Evolutionary conservation across 1,140 invertebrate genomes (phyloP), one percentile per base, ranked within the genome.

Genomic region (Aphelinus certus): DNA sequence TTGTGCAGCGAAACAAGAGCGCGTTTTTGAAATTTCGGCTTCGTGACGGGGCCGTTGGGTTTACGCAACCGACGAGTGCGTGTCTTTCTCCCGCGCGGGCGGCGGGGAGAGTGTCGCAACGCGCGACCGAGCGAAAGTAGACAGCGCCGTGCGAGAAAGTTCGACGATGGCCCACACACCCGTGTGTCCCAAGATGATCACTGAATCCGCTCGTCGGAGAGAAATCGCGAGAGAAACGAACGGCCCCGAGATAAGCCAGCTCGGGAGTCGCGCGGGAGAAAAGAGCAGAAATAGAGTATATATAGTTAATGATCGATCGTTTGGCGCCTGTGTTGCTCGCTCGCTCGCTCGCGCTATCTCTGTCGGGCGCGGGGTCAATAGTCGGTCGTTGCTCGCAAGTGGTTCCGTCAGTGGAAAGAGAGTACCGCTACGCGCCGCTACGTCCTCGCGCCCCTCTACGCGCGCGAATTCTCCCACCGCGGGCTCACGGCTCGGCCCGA

Each of bases 361-460:
- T 51, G 55, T 1, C 9, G 48, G 47, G 2, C 77, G 71, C 81
- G 84, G 81, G 85, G 86, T 88, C 84, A 88, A 87, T 84, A 85
- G 80, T 85, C 85, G 82, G 79, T 77, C 81, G 81, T 82, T 80
- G 83, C 80, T 82, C 78, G 83, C 83, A 82, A 83, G 81, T 83
- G 79, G 77, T 81, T 83, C 78, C 78, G 77, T 78, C 80, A 73
- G 74, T 73, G 77, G 81, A 82, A 80, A 84, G 82, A 84, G 84
- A 87, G 82, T 88, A 88, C 87, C 87, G 87, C 86, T 88, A 88
- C 84, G 80, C 81, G 79, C 82, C 82, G 82, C 85, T 85, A 82
- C 81, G 80, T 84, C 79, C 81, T 79, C 81, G 75, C 77, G 64
- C 76, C 55, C 68, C 63, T 65, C 72, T 67, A 45, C 71, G 43